Evolutionary conservation across 2,888 invertebrate genomes (phyloP).

Genomic region (Mythimna loreyi): DNA sequence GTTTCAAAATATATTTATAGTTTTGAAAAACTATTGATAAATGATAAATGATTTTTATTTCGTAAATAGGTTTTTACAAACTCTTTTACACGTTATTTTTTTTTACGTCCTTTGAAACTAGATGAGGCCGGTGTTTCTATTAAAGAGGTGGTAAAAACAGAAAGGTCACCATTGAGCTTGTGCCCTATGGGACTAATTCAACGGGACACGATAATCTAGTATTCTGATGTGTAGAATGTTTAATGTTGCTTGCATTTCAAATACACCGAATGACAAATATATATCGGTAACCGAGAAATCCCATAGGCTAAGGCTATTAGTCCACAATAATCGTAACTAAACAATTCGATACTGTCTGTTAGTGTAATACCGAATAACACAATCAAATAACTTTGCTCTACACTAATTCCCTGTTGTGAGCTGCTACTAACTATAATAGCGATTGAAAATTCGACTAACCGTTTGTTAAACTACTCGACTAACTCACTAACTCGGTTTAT

Average conservation of each 20-base stretch:
- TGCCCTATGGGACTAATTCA: too few species aligned
- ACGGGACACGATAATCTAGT: too few species aligned
- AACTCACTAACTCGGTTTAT: conserved; percentile 4
- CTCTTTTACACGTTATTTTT: too few species aligned
- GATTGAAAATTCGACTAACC: conserved; percentile 13
- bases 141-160: too few species aligned
- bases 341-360: conserved; percentile 3
- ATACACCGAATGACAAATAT: background rate
- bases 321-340: conserved; percentile 13
- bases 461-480: conserved; percentile 18
- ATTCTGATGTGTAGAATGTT: too few species aligned
- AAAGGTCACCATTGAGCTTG: too few species aligned
- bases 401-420: conserved; percentile 13
- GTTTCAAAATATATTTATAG: too few species aligned
- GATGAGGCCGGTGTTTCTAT: too few species aligned
- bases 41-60: too few species aligned
- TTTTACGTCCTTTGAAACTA: too few species aligned
- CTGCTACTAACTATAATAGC: background rate
- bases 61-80: too few species aligned
- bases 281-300: background rate
- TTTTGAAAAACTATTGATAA: too few species aligned
- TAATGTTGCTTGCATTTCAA: background rate
- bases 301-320: background rate
- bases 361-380: background rate
- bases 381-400: conserved; percentile 12